phyloP scores from a whole-genome alignment of 1,140 invertebrate genomes.

The Orussus abietinus region DNA sequence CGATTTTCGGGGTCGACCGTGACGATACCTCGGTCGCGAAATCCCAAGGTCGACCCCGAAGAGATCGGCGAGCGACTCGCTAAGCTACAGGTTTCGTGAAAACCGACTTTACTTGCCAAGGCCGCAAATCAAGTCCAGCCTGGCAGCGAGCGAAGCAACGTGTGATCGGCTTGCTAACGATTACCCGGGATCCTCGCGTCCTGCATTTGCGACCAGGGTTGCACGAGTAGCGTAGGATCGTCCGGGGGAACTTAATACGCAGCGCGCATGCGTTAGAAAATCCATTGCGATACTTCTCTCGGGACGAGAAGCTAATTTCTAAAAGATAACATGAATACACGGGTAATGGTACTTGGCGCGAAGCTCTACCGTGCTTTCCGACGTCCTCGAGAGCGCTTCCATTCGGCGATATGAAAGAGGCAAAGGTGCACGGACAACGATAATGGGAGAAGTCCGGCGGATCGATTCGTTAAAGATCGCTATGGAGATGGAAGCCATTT shows the following conservation, averaged over 20 bases:
- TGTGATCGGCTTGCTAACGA: conserved; percentile 19
- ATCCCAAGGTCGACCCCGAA: no score
- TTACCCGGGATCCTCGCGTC: conserved; percentile 3
- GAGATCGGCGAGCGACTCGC: conserved; percentile 20
- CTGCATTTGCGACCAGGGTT: not conserved
- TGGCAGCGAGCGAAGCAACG: no score
- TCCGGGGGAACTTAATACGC: conserved; percentile 23
- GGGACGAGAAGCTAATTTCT: conserved; percentile 37
- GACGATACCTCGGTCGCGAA: no score
- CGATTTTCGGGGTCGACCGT: no score
- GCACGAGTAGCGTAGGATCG: conserved; percentile 10
- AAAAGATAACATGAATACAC: no score
- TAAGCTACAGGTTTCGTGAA: conserved; percentile 20
- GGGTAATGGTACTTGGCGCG: no score
- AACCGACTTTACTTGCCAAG: conserved; percentile 26
- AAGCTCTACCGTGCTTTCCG: conserved; percentile 19
- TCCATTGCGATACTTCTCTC: conserved; percentile 30
- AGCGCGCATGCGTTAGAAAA: conserved; percentile 30
- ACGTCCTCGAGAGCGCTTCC: conserved; percentile 18
- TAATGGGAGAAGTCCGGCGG: conserved; percentile 6
- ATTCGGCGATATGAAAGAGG: conserved; percentile 14
- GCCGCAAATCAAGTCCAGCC: no score
- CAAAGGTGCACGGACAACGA: conserved; percentile 4
- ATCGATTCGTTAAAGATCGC: conserved; percentile 20
- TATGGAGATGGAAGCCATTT: conserved; percentile 24